These are phyloP conservation scores for Aptenodytes patagonicus DNA, from an alignment of 2,113 vertebrate species.

Conservation along the genomic window DNA sequence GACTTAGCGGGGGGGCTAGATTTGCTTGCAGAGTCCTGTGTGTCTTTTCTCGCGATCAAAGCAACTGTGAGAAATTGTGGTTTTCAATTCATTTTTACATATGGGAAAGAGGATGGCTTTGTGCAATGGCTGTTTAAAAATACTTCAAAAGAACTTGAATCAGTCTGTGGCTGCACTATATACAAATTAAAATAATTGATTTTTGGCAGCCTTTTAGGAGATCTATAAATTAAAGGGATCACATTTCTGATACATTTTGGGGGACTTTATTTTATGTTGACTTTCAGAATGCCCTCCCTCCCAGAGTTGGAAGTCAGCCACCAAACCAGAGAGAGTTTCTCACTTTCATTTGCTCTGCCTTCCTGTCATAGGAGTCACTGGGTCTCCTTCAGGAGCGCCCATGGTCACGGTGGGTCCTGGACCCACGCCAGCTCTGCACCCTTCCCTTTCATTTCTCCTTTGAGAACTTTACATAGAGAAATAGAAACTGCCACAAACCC, in stretches of 20 bases:
- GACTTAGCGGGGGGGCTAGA: neutral
- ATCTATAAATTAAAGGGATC: constrained; percentile 66
- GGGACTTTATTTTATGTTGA: constrained; percentile 17
- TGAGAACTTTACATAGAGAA: neutral
- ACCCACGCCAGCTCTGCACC: neutral
- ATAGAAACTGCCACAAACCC: constrained; percentile 3
- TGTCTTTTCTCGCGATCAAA: constrained; percentile 16
- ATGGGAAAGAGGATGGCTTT: constrained; percentile 44
- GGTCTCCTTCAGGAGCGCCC: neutral
- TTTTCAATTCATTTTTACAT: constrained; percentile 9
- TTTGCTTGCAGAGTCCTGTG: neutral
- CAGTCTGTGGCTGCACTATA: constrained; percentile 44
- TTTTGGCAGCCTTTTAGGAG: constrained; percentile 63
- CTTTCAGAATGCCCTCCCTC: constrained; percentile 20
- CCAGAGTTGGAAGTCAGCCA: constrained; percentile 41
- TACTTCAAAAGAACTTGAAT: constrained; percentile 66
- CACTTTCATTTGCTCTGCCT: neutral
- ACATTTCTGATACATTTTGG: constrained; percentile 54
- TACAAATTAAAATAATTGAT: constrained; percentile 72
- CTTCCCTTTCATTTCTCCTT: constrained; percentile 1
- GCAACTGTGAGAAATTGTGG: constrained; percentile 15
- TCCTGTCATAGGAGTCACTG: neutral
- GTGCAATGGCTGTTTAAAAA: constrained; percentile 56
- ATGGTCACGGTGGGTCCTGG: neutral
- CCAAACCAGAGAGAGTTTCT: neutral